These are phyloP conservation scores for Caenorhabditis plicata DNA, from an alignment of 2,888 invertebrate genomes.

Conservation along the genomic window DNA sequence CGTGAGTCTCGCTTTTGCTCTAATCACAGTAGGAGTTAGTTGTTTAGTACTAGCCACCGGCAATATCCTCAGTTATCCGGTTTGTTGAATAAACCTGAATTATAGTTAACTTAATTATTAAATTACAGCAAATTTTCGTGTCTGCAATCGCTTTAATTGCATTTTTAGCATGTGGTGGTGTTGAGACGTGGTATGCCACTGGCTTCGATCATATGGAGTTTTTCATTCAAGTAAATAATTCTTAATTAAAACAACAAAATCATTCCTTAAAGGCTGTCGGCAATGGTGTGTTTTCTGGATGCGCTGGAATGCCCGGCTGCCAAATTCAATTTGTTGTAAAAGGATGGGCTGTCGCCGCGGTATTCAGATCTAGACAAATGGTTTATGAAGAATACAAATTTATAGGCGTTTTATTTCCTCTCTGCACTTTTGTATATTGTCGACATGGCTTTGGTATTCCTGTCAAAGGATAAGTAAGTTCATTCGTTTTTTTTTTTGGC, in stretches of 20 bases:
- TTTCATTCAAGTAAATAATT: slow-evolving; percentile 52
- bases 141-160: slow-evolving; percentile 54
- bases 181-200: slow-evolving; percentile 62
- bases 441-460: slow-evolving; percentile 57
- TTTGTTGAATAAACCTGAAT: slow-evolving; percentile 10
- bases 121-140: slow-evolving; percentile 59
- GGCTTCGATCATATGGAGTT: slow-evolving; percentile 64
- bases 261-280: slow-evolving; percentile 35
- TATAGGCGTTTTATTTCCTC: slow-evolving; percentile 63
- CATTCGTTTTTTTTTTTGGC: neutral
- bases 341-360: slow-evolving; percentile 64
- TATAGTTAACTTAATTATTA: neutral
- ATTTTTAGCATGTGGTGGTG: slow-evolving; percentile 60
- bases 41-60: slow-evolving; percentile 59
- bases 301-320: slow-evolving; percentile 64
- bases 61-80: slow-evolving; percentile 38
- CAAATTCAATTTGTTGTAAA: slow-evolving; percentile 64
- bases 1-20: slow-evolving; percentile 56
- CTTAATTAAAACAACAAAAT: neutral
- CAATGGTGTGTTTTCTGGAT: slow-evolving; percentile 51
- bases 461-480: slow-evolving; percentile 55
- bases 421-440: slow-evolving; percentile 55
- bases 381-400: neutral
- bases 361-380: slow-evolving; percentile 9
- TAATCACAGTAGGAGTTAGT: slow-evolving; percentile 57